Percentiles rank a stretch among this genome's conserved stretches.
These are phyloP conservation scores for Caranx melampygus DNA, from an alignment of 2,113 vertebrate species.

Conservation along the genomic window DNA sequence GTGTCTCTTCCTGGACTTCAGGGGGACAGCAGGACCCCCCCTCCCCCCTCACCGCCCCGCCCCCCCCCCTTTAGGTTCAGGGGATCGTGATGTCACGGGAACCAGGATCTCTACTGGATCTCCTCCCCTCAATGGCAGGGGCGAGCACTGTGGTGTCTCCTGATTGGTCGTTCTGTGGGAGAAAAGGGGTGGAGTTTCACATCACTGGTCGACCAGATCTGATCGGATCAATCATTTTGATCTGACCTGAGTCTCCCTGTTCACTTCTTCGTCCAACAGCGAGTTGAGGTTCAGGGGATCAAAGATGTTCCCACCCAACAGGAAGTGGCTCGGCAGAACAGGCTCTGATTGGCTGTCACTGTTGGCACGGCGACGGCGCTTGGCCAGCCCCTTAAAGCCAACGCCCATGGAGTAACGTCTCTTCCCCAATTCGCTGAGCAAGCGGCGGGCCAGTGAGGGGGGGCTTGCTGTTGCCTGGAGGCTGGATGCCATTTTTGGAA, in stretches of 20 bases:
- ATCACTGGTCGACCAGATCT: not conserved
- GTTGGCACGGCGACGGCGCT: slow-evolving; percentile 86
- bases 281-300: slow-evolving; percentile 95
- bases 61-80: slow-evolving; percentile 87
- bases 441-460: slow-evolving; percentile 16
- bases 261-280: slow-evolving; percentile 91
- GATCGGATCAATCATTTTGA: no score
- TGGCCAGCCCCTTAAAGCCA: slow-evolving; percentile 87
- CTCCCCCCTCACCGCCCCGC: slow-evolving; percentile 67
- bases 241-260: slow-evolving; percentile 64
- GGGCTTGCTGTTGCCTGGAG: slow-evolving; percentile 25
- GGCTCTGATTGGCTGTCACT: slow-evolving; percentile 88
- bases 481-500: slow-evolving; percentile 85
- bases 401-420: slow-evolving; percentile 87
- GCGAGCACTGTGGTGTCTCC: slow-evolving; percentile 91
- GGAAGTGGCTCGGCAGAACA: slow-evolving; percentile 88
- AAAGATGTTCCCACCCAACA: slow-evolving; percentile 93
- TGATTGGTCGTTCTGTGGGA: slow-evolving; percentile 84
- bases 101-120: slow-evolving; percentile 93
- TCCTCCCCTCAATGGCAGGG: slow-evolving; percentile 86
- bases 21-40: slow-evolving; percentile 80
- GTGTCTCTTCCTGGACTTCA: slow-evolving; percentile 85
- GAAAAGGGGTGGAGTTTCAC: not conserved
- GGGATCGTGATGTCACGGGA: slow-evolving; percentile 93
- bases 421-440: slow-evolving; percentile 79